Conservation (phyloP, 2,797 vertebrate genomes). For the Rhinatrema bivittatum region DNA sequence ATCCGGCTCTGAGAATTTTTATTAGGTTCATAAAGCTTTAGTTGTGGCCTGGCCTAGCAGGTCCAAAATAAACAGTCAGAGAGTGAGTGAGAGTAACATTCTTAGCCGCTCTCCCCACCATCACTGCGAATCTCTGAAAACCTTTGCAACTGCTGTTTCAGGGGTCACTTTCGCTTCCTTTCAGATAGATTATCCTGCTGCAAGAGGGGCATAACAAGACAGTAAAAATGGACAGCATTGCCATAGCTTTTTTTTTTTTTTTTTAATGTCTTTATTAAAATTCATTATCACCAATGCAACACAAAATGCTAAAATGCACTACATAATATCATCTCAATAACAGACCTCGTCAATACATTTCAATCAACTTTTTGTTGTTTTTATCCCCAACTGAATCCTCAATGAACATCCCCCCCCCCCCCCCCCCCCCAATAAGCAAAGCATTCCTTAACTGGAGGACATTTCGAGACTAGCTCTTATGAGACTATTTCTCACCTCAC, state of each 20-base stretch:
- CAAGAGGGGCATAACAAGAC: conserved; percentile 4
- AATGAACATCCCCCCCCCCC: too few species aligned
- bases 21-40: conserved; percentile 63
- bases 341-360: too few species aligned
- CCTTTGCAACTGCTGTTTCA: conserved; percentile 27
- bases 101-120: conserved; percentile 26
- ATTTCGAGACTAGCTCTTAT: too few species aligned
- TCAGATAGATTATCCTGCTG: conserved; percentile 11
- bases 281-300: too few species aligned
- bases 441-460: too few species aligned
- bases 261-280: too few species aligned
- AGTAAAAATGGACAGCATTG: neutral
- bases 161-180: conserved; percentile 22
- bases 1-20: conserved; percentile 67
- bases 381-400: too few species aligned
- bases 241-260: neutral
- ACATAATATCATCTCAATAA: too few species aligned
- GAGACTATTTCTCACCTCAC: too few species aligned
- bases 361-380: too few species aligned
- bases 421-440: too few species aligned
- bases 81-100: conserved; percentile 44
- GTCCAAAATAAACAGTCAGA: conserved; percentile 64
- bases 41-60: conserved; percentile 42
- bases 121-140: conserved; percentile 29
- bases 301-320: too few species aligned